A percentile compares a stretch with the other conserved stretches of the same genome.
Evolutionary conservation across 2,797 vertebrate genomes (phyloP).

Genomic region (Momotus momota): DNA sequence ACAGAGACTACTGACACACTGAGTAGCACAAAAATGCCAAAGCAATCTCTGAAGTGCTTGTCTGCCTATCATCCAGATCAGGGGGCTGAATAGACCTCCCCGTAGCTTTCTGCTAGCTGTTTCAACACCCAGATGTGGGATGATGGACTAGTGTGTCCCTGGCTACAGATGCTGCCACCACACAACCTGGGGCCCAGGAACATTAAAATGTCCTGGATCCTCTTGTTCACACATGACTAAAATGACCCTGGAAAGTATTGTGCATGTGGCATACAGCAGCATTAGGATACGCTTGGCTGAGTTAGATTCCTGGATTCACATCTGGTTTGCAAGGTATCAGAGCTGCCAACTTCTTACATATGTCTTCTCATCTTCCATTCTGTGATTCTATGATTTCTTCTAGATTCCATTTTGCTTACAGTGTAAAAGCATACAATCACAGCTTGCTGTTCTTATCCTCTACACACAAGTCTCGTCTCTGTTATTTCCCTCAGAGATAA

Average conservation of each 20-base stretch:
- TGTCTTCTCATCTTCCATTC: background rate
- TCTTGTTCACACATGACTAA: background rate
- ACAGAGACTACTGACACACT: background rate
- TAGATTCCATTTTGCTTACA: background rate
- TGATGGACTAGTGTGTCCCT: background rate
- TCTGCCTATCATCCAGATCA: background rate
- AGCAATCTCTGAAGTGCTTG: background rate
- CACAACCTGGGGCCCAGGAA: background rate
- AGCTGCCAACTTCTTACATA: background rate
- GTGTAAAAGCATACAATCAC: background rate
- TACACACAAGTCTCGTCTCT: background rate
- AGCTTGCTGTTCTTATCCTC: background rate
- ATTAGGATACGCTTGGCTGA: background rate
- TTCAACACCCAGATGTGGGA: background rate
- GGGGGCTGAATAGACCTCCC: background rate
- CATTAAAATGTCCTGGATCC: background rate
- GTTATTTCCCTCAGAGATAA: background rate
- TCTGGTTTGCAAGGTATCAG: background rate
- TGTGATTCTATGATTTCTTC: too few relatives aligned
- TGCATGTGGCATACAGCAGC: background rate
- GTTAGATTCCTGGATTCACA: background rate
- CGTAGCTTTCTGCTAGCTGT: background rate
- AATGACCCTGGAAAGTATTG: background rate
- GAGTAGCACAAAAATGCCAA: background rate
- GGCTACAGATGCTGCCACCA: background rate